Base-by-base conservation (phyloP, 2,888 invertebrate species). In the Mythimna pallens region DNA sequence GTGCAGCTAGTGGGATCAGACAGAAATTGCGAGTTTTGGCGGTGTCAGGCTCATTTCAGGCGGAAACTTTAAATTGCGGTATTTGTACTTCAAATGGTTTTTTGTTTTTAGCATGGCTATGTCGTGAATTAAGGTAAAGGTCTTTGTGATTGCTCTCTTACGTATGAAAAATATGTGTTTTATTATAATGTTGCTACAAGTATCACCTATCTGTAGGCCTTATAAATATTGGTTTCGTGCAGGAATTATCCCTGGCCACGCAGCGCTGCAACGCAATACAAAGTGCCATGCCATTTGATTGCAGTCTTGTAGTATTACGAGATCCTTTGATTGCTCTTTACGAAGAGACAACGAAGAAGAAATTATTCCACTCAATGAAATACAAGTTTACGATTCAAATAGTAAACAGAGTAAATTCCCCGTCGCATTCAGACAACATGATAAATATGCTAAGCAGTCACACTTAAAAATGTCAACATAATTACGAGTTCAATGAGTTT, bases 401-500 rank as follows among this genome's bases (percentile, higher is more conserved):
- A 40, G n/a, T 55, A 12, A 40, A 25, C 34, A 34, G 8, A 47
- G n/a, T 20, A 22, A 64, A 71, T 52, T 43, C 50, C 6, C 8
- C 34, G 17, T 52, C 55, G 34, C 14, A 57, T 25, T 54, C 34
- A 58, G 57, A 63, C 14, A 55, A 36, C 65, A 72, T 36, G n/a
- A 17, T 58, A 65, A 72, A 64, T 76, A 65, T 74, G 58, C 47
- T 65, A 72, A 71, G 54, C n/a, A 71, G 47, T 62, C 14, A 72
- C 76, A 68, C 80, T 73, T 65, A 30, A 61, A 76, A 72, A 83
- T 57, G 68, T 83, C 59, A 69, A 79, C 75, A 77, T 76, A 80
- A 82, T 82, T 80, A 82, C 64, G 55, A 70, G 55, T 63, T 76
- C 72, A 78, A 82, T 85, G 75, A 82, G 69, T 82, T 83, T 82